Percentiles rank a stretch among this genome's conserved stretches.
Conservation (phyloP, 2,797 vertebrate genomes). For the Arnoldichthys spilopterus region DNA sequence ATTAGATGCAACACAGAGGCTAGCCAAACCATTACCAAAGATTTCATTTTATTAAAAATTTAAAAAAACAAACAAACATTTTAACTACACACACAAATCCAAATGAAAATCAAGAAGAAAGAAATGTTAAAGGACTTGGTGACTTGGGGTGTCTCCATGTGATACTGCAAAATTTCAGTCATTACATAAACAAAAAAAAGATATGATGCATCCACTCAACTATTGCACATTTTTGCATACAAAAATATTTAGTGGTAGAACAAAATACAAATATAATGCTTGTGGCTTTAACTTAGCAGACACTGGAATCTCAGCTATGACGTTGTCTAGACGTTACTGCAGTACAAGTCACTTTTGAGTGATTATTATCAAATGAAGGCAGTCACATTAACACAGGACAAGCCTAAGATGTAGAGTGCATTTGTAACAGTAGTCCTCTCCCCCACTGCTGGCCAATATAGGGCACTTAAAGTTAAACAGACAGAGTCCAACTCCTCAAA, state of each 20-base stretch:
- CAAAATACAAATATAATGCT: conserved; percentile 15
- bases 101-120: background rate
- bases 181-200: conserved; percentile 4
- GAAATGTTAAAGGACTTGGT: conserved; percentile 7
- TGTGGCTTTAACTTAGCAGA: background rate
- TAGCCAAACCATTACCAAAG: background rate
- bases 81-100: background rate
- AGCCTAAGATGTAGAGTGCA: conserved; percentile 14
- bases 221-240: conserved; percentile 41
- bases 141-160: background rate
- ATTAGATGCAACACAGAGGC: background rate
- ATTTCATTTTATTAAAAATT: conserved; percentile 21
- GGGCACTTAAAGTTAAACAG: background rate
- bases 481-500: background rate
- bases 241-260: conserved; percentile 14
- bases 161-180: background rate
- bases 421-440: conserved; percentile 3
- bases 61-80: background rate
- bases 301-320: conserved; percentile 22
- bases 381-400: conserved; percentile 11
- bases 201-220: background rate
- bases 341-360: conserved; percentile 9
- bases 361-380: conserved; percentile 25
- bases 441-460: background rate
- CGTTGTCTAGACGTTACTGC: conserved; percentile 40